Conservation (phyloP, 2,113 vertebrate species). For the Actinemys pallida region DNA sequence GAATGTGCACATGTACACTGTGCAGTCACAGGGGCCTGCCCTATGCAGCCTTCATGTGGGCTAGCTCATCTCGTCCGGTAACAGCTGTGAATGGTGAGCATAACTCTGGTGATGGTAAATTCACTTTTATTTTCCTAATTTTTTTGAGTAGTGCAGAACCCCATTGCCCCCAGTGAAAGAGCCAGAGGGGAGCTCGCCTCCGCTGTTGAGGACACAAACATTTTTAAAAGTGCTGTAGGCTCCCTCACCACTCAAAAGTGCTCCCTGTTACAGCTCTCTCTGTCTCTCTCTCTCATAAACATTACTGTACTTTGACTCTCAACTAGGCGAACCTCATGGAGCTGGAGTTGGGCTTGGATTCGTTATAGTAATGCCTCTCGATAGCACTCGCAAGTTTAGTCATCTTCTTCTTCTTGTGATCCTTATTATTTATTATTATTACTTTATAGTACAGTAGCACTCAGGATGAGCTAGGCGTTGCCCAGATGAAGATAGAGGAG, state of each 20-base stretch:
- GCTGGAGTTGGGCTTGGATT: background rate
- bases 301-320: background rate
- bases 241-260: background rate
- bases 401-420: background rate
- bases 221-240: background rate
- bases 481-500: background rate
- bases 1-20: conserved; percentile 61
- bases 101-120: conserved; percentile 42
- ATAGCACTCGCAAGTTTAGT: background rate
- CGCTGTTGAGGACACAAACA: conserved; percentile 53
- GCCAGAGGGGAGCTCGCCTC: conserved; percentile 7
- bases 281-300: background rate
- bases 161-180: background rate
- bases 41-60: conserved; percentile 13
- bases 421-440: background rate
- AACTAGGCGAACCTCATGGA: background rate
- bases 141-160: background rate
- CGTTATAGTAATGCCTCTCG: background rate
- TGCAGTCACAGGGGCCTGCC: conserved; percentile 60
- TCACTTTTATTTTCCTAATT: conserved; percentile 55
- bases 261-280: background rate
- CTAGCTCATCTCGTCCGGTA: conserved; percentile 54
- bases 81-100: conserved; percentile 70
- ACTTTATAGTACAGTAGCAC: background rate
- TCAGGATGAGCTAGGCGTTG: background rate